phyloP scores from a whole-genome alignment of 2,888 invertebrate genomes.

The Hybos culiciformis region DNA sequence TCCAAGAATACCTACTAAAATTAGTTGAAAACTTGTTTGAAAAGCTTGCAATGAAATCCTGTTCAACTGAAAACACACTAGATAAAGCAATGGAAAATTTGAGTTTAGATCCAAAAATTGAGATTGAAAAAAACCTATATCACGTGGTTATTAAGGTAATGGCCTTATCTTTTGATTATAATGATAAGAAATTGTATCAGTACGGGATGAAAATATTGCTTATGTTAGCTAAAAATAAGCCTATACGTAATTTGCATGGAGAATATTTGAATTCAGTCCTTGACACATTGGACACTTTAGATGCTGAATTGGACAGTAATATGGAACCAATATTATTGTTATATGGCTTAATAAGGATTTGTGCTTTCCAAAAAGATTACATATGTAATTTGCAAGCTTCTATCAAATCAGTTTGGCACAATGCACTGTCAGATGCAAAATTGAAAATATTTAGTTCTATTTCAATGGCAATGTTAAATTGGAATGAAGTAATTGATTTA shows the following conservation, averaged over 20 bases:
- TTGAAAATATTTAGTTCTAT: conserved; percentile 29
- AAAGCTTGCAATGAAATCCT: conserved; percentile 12
- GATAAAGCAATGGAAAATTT: conserved; percentile 10
- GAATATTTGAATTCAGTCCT: conserved; percentile 23
- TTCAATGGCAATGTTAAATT: conserved; percentile 26
- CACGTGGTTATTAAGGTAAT: conserved; percentile 26
- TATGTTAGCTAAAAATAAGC: conserved; percentile 16
- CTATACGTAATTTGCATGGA: conserved; percentile 22
- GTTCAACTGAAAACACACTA: background rate
- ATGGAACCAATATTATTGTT: conserved; percentile 30
- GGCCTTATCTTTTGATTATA: conserved; percentile 22
- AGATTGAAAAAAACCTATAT: conserved; percentile 22
- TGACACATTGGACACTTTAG: conserved; percentile 25
- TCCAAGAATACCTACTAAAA: conserved; percentile 26
- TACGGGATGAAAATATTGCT: conserved; percentile 18
- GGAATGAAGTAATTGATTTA: conserved; percentile 22
- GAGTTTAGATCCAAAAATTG: conserved; percentile 6
- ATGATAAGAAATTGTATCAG: conserved; percentile 13
- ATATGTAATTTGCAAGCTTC: conserved; percentile 22
- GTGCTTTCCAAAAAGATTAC: conserved; percentile 23
- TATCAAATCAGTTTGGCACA: conserved; percentile 23
- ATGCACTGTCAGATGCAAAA: conserved; percentile 27
- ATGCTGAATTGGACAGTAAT: conserved; percentile 25
- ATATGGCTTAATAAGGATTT: conserved; percentile 26
- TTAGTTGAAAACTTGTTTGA: conserved; percentile 19